These are phyloP conservation scores for Acanthurus tractus DNA, from an alignment of 2,797 vertebrate genomes.

Conservation along the genomic window DNA sequence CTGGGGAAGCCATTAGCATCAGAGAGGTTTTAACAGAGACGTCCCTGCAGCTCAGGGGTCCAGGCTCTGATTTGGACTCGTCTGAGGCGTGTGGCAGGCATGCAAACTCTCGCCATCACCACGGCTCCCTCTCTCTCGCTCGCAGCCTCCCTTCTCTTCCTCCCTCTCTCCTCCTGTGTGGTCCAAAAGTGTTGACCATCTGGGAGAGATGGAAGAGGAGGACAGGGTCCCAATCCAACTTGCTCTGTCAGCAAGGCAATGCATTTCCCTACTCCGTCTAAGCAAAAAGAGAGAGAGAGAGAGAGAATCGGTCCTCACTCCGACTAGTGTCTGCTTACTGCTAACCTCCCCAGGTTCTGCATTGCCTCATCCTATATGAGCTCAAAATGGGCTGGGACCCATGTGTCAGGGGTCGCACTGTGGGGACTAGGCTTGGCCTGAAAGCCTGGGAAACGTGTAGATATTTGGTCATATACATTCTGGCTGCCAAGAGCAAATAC, in stretches of 20 bases:
- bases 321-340: constrained; percentile 73
- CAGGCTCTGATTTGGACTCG: constrained; percentile 46
- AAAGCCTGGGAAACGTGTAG: constrained; percentile 84
- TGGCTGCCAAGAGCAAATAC: constrained; percentile 73
- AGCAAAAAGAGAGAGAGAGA: constrained; percentile 37
- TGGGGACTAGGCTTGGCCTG: constrained; percentile 83
- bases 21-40: constrained; percentile 50
- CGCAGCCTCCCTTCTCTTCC: neutral
- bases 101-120: constrained; percentile 66
- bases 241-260: constrained; percentile 69
- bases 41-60: constrained; percentile 53
- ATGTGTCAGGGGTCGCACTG: constrained; percentile 84
- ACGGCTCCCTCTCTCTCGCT: constrained; percentile 29
- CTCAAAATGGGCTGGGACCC: constrained; percentile 84
- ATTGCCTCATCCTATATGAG: constrained; percentile 85
- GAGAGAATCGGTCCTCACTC: constrained; percentile 60
- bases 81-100: constrained; percentile 63
- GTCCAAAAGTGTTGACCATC: constrained; percentile 70
- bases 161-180: constrained; percentile 59
- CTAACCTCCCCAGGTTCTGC: constrained; percentile 76
- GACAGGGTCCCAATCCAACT: constrained; percentile 76
- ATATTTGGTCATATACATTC: constrained; percentile 73
- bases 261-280: constrained; percentile 43
- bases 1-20: constrained; percentile 67
- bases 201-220: constrained; percentile 66